Percentiles rank a stretch among this genome's conserved stretches.
Conservation (phyloP, 64 coral and sea anemone species). For the Hydrozoanthus tunicans region DNA sequence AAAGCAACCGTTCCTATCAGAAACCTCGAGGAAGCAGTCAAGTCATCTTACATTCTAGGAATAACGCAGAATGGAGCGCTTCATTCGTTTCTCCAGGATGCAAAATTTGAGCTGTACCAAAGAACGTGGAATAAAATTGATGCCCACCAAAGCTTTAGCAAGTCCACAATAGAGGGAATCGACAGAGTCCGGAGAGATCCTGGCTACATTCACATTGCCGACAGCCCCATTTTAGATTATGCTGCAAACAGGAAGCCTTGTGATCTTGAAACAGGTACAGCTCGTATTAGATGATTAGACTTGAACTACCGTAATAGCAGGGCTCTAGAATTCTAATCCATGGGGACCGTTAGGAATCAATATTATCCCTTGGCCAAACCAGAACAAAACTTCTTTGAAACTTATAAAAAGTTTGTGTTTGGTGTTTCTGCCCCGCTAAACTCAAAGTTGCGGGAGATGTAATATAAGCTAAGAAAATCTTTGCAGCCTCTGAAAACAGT, state of each 20-base stretch:
- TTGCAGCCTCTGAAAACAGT: too few relatives aligned
- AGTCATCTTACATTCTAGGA: neutral
- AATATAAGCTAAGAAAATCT: too few relatives aligned
- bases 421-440: too few relatives aligned
- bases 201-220: conserved; percentile 16
- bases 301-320: neutral
- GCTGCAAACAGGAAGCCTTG: conserved; percentile 22
- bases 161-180: neutral
- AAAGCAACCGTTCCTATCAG: conserved; percentile 45
- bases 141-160: neutral
- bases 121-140: conserved; percentile 17
- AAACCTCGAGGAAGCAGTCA: conserved; percentile 54
- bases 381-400: neutral
- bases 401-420: too few relatives aligned
- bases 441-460: too few relatives aligned
- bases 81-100: conserved; percentile 1
- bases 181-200: neutral
- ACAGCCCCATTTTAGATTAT: neutral
- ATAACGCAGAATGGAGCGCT: neutral
- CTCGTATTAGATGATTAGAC: too few relatives aligned
- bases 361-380: too few relatives aligned
- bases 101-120: neutral
- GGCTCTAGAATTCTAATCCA: too few relatives aligned
- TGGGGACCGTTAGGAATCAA: too few relatives aligned
- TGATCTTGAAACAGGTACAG: conserved; percentile 1